Base-by-base conservation (phyloP, 37 sponge, comb jelly and placozoan genomes). In the Diacarnus erythraeanus region DNA sequence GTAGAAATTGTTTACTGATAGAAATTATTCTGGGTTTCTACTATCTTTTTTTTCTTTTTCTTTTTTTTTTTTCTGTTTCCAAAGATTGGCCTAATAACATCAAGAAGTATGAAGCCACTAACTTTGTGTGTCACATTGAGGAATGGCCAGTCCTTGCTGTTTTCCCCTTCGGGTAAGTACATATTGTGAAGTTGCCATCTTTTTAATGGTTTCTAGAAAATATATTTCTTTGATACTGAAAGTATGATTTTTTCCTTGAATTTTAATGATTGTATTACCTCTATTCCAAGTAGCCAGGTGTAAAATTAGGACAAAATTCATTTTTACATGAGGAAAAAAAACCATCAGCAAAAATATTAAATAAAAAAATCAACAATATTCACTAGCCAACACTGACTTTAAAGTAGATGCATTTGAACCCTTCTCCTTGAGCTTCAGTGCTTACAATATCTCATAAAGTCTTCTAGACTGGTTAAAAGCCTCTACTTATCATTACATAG, bases 131-230 rank as follows among this genome's bases (percentile, higher is more conserved):
- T 20, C 72, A 43, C 30, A 86, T 89, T 23, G 17, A 25, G 31
- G 67, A 80, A 34, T 92, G 90, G 88, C 43, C 57, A n/a, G 5
- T 22, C 17, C 66, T 87, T 26, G 72, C 80, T 39, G 88, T 88
- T 2, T 90, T 93, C 81, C 84, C 91, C 3, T 51, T 25, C n/a
- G 96, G 94, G 94, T 94, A 70, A 35, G 80, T 41, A 12, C 51
- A 47, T 47, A 12, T 47, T 15, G 51, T 12, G 12, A 15, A 47
- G 51, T 47, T 47, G 51, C 6, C 51, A 47, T 47, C 12, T 47
- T 47, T 12, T 12, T 47, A 12, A n/a, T n/a, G n/a, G n/a, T n/a
- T n/a, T n/a, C n/a, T n/a, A n/a, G n/a, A n/a, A n/a, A n/a, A n/a
- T n/a, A n/a, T n/a, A n/a, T n/a, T n/a, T n/a, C n/a, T n/a, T n/a